A percentile compares a stretch with the other conserved stretches of the same genome.
phyloP scores from a whole-genome alignment of 2,797 vertebrate species.

The Adrianichthys oophorus region DNA sequence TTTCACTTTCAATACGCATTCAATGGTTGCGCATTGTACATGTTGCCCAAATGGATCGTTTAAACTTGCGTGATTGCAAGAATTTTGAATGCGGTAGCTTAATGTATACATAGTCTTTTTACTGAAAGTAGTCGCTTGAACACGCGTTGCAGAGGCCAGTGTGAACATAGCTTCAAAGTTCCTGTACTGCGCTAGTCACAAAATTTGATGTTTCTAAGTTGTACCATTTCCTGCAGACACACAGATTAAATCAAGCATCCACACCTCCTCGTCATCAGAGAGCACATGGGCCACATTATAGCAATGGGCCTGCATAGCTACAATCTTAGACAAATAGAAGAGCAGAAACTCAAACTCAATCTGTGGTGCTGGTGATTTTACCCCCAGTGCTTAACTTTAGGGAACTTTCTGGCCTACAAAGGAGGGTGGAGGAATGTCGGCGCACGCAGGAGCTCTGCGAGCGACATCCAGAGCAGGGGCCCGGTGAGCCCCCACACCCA shows the following conservation, averaged over 20 bases:
- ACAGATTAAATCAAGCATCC: slow-evolving; percentile 35
- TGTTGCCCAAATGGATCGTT: too few species aligned
- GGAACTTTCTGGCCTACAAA: slow-evolving; percentile 63
- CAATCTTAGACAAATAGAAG: slow-evolving; percentile 44
- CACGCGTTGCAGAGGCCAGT: too few species aligned
- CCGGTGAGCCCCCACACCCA: slow-evolving; percentile 27
- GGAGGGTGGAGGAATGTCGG: slow-evolving; percentile 55
- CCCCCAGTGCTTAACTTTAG: slow-evolving; percentile 22
- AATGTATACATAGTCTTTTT: too few species aligned
- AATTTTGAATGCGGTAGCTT: too few species aligned
- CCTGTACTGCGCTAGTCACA: slow-evolving; percentile 14
- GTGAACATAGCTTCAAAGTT: too few species aligned
- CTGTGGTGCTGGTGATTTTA: slow-evolving; percentile 11
- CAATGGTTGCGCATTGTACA: too few species aligned
- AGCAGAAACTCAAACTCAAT: slow-evolving; percentile 29
- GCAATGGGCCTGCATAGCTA: slow-evolving; percentile 68
- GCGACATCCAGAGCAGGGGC: slow-evolving; percentile 42
- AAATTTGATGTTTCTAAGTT: slow-evolving; percentile 7
- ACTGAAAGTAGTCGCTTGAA: too few species aligned
- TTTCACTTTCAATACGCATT: too few species aligned
- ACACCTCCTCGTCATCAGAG: slow-evolving; percentile 50
- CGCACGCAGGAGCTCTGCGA: slow-evolving; percentile 26
- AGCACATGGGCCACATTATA: slow-evolving; percentile 67
- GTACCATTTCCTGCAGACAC: slow-evolving; percentile 14
- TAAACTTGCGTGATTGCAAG: too few species aligned